phyloP scores from a whole-genome alignment of 2,888 invertebrate species.

The Psylliodes chrysocephalus region DNA sequence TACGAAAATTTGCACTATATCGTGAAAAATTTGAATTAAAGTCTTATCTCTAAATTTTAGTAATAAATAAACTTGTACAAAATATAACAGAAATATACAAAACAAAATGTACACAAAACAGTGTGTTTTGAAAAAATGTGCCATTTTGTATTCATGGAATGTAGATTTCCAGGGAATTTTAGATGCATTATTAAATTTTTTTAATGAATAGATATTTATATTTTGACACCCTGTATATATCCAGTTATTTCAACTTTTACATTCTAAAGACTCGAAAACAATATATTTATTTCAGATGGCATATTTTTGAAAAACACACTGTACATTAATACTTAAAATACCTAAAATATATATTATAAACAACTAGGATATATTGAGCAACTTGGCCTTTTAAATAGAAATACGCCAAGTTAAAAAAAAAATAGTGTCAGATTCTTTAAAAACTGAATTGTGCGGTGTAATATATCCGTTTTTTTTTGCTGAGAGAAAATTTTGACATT shows the following conservation, averaged over 20 bases:
- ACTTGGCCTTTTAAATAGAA: conserved; percentile 48
- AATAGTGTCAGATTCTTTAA: conserved; percentile 39
- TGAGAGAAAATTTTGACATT: conserved; percentile 54
- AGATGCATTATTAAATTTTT: no score
- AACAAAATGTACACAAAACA: conserved; percentile 32
- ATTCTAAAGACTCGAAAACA: no score
- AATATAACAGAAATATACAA: conserved; percentile 37
- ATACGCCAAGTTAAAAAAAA: conserved; percentile 46
- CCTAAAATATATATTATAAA: conserved; percentile 29
- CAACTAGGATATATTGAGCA: conserved; percentile 54
- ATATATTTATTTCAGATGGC: not conserved
- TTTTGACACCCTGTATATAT: no score
- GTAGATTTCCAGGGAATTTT: no score
- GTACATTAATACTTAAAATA: conserved; percentile 24
- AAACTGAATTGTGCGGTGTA: conserved; percentile 53
- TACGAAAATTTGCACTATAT: conserved; percentile 36
- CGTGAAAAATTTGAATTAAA: conserved; percentile 36
- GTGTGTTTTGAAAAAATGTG: not conserved
- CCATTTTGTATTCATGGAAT: not conserved
- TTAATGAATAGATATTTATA: no score
- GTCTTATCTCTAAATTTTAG: conserved; percentile 26
- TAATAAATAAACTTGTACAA: conserved; percentile 28
- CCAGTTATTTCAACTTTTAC: no score
- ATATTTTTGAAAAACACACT: conserved; percentile 2
- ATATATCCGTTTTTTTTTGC: conserved; percentile 48